These are phyloP conservation scores for Carlito syrichta DNA, from an alignment of 2,113 vertebrate species.

Conservation along the genomic window DNA sequence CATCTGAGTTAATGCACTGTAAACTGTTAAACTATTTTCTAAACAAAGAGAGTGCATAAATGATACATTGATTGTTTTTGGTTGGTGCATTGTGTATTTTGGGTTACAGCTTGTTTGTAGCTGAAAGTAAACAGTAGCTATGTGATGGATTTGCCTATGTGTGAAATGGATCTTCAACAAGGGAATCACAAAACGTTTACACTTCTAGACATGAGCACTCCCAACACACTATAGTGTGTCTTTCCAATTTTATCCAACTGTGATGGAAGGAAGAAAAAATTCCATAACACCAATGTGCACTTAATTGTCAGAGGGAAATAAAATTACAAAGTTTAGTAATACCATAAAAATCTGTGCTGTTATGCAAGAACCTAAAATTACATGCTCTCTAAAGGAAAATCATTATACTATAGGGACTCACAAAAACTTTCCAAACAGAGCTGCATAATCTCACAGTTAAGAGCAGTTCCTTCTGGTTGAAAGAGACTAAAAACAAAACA, in stretches of 20 bases:
- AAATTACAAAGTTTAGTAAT: slow-evolving; percentile 84
- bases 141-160: slow-evolving; percentile 80
- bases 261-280: slow-evolving; percentile 74
- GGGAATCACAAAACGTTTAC: slow-evolving; percentile 78
- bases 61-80: slow-evolving; percentile 52
- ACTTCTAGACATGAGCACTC: slow-evolving; percentile 77
- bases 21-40: slow-evolving; percentile 56
- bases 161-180: slow-evolving; percentile 80
- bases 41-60: slow-evolving; percentile 61
- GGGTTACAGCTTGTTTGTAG: slow-evolving; percentile 74
- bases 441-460: slow-evolving; percentile 79
- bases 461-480: slow-evolving; percentile 76
- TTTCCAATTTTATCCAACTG: slow-evolving; percentile 79
- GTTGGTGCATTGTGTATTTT: slow-evolving; percentile 70
- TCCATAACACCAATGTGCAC: slow-evolving; percentile 78
- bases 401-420: slow-evolving; percentile 77
- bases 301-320: slow-evolving; percentile 86
- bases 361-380: slow-evolving; percentile 84
- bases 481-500: slow-evolving; percentile 66
- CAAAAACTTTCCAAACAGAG: slow-evolving; percentile 81
- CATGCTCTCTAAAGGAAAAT: slow-evolving; percentile 82
- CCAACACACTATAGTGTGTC: slow-evolving; percentile 68
- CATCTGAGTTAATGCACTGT: slow-evolving; percentile 63
- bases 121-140: slow-evolving; percentile 75
- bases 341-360: slow-evolving; percentile 80